Evolutionary conservation across 2,113 vertebrate genomes (phyloP).

Genomic region (Phylloscopus whistleri): DNA sequence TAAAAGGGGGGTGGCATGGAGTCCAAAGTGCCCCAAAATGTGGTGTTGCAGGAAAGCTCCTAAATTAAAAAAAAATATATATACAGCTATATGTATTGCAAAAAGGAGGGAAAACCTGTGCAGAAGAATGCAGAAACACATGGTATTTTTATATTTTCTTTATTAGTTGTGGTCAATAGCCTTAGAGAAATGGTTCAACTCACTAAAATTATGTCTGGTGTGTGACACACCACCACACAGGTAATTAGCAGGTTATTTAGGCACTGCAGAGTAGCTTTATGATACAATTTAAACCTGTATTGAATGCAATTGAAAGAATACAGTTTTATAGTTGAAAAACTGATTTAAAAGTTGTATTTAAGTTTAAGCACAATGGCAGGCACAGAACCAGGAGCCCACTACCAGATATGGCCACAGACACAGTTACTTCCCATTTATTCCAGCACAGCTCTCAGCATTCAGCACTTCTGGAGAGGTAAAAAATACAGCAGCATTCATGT

Average conservation of each 20-base stretch:
- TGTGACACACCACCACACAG: neutral
- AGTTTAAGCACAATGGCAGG: neutral
- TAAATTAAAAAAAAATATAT: neutral
- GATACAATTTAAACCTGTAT: neutral
- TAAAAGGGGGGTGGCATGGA: too few relatives aligned
- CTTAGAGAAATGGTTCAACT: neutral
- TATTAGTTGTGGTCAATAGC: neutral
- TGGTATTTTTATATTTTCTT: neutral
- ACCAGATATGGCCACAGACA: neutral
- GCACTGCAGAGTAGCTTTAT: neutral
- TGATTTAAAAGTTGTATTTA: neutral
- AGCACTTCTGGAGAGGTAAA: neutral
- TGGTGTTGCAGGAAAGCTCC: neutral
- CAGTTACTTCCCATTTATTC: neutral
- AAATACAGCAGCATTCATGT: neutral
- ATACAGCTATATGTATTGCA: neutral
- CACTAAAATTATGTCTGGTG: neutral
- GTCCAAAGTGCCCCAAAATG: neutral
- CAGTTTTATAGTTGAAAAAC: neutral
- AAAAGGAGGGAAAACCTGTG: neutral
- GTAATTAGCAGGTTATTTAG: neutral
- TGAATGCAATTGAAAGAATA: neutral
- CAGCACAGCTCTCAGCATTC: rapidly evolving
- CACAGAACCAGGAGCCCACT: neutral
- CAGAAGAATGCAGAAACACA: neutral